Percentiles rank a stretch among this genome's conserved stretches.
Conservation (phyloP, 2,113 vertebrate species). For the Pomatostomus ruficeps region DNA sequence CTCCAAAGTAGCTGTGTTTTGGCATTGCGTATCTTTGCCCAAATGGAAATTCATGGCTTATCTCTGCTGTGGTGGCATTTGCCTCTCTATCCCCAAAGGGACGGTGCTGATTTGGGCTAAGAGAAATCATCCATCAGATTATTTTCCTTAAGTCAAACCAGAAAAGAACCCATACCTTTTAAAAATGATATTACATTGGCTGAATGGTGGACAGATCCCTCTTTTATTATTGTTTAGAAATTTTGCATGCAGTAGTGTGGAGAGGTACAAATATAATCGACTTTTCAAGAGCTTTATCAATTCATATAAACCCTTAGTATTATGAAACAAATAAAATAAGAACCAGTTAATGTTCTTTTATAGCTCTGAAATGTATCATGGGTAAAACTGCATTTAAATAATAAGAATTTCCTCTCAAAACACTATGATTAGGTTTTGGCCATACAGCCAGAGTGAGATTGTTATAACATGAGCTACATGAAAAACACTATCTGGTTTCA, state of each 20-base stretch:
- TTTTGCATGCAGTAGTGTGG: background rate
- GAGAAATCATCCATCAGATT: background rate
- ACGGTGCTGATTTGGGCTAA: background rate
- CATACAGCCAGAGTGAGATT: background rate
- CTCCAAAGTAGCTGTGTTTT: background rate
- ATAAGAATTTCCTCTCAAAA: constrained; percentile 5
- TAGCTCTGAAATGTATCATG: background rate
- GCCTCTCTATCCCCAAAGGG: background rate
- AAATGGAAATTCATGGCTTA: background rate
- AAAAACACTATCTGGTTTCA: background rate
- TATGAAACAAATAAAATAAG: constrained; percentile 23
- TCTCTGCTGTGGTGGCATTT: fast-evolving
- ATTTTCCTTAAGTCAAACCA: background rate
- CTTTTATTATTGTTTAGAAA: background rate
- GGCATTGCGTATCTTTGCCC: background rate
- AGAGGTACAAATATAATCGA: background rate
- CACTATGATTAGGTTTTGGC: background rate
- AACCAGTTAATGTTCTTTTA: constrained; percentile 9
- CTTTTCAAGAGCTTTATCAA: constrained; percentile 22
- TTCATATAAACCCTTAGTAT: background rate
- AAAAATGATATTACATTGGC: background rate
- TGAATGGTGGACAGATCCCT: background rate
- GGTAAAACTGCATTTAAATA: constrained; percentile 25
- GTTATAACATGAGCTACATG: background rate
- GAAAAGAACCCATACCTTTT: background rate